A percentile compares a stretch with the other conserved stretches of the same genome.
These are phyloP conservation scores for Arremon brunneinucha DNA, from an alignment of 2,797 vertebrate species.

Conservation along the genomic window DNA sequence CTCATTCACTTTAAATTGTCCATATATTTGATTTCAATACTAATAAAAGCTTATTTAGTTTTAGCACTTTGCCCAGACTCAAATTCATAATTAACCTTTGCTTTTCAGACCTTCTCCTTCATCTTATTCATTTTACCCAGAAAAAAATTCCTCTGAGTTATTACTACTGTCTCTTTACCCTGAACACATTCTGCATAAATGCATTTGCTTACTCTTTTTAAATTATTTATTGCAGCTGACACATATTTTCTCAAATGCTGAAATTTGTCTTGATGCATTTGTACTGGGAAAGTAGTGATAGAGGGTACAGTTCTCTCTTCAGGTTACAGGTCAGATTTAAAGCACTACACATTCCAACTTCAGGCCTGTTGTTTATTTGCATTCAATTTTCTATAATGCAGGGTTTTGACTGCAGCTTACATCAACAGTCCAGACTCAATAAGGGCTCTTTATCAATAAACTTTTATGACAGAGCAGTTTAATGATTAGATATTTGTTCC, in stretches of 20 bases:
- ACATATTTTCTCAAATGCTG: background rate
- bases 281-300: background rate
- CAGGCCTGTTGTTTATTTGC: background rate
- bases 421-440: background rate
- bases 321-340: background rate
- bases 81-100: background rate
- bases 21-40: background rate
- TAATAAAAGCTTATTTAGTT: background rate
- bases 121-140: background rate
- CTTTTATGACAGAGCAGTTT: background rate
- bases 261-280: background rate
- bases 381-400: background rate
- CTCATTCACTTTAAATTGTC: background rate
- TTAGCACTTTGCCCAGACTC: background rate
- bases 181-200: background rate
- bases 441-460: background rate
- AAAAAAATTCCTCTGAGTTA: background rate
- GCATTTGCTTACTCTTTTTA: background rate
- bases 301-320: background rate
- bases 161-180: background rate
- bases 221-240: background rate
- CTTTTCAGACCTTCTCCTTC: background rate
- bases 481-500: background rate
- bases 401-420: background rate
- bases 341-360: fast-evolving